phyloP scores from a whole-genome alignment of 2,113 vertebrate species.

The Ammospiza caudacuta region DNA sequence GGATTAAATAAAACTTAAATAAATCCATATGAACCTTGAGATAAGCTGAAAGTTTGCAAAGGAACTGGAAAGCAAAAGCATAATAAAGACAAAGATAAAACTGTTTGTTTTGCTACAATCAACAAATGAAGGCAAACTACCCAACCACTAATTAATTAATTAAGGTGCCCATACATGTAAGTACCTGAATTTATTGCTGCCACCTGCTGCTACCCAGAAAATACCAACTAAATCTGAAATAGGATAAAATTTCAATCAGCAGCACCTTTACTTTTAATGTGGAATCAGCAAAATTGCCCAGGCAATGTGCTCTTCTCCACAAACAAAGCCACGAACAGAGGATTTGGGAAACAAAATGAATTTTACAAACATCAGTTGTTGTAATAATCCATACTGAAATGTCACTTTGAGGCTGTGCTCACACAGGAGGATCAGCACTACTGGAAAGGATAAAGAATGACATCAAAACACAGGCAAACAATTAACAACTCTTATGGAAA shows the following conservation, averaged over 20 bases:
- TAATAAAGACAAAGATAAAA: background rate
- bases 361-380: background rate
- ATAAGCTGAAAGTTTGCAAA: background rate
- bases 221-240: background rate
- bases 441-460: background rate
- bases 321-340: background rate
- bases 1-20: background rate
- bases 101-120: background rate
- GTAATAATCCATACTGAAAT: background rate
- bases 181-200: background rate
- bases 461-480: accelerated
- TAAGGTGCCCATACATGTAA: background rate
- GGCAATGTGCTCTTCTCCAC: background rate
- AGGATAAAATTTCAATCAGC: background rate
- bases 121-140: background rate
- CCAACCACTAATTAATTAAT: background rate
- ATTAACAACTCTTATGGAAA: background rate
- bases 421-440: background rate
- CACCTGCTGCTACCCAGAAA: background rate
- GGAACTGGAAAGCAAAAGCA: background rate
- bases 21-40: background rate
- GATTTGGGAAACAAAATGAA: background rate
- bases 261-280: background rate
- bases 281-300: background rate
- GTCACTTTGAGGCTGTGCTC: background rate